These are phyloP conservation scores for Protaetia brevitarsis DNA, from an alignment of 1,140 invertebrate genomes.

Conservation along the genomic window DNA sequence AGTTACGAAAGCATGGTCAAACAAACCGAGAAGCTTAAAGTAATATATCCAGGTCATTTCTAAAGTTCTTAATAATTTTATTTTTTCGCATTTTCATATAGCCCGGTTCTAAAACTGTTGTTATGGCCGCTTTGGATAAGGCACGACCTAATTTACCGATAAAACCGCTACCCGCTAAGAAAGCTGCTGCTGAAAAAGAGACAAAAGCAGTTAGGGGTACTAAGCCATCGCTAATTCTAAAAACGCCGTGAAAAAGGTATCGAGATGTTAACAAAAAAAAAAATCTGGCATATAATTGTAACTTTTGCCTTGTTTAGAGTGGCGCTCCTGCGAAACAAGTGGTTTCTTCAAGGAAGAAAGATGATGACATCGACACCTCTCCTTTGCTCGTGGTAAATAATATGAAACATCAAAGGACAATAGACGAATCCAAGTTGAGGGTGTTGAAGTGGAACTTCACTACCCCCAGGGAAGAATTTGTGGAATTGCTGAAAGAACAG, in stretches of 20 bases:
- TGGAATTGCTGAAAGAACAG: conserved; percentile 86
- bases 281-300: neutral
- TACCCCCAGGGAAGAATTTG: conserved; percentile 88
- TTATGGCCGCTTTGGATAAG: conserved; percentile 80
- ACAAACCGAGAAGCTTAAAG: conserved; percentile 79
- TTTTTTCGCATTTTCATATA: conserved; percentile 39
- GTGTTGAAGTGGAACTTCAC: conserved; percentile 96
- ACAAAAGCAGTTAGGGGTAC: conserved; percentile 50
- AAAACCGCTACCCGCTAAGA: conserved; percentile 69
- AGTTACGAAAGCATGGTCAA: conserved; percentile 80
- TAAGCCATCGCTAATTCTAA: conserved; percentile 39
- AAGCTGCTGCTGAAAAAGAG: conserved; percentile 48
- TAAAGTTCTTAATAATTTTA: neutral
- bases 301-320: conserved; percentile 29
- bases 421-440: conserved; percentile 90
- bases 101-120: conserved; percentile 79
- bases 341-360: conserved; percentile 67
- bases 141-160: conserved; percentile 78
- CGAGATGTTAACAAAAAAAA: neutral
- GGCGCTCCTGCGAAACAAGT: conserved; percentile 42
- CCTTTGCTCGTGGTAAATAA: conserved; percentile 81
- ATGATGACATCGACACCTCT: conserved; percentile 80
- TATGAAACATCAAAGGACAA: conserved; percentile 84
- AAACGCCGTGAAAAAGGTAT: conserved; percentile 43
- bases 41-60: conserved; percentile 41